These are phyloP conservation scores for Pluvialis apricaria DNA, from an alignment of 2,113 vertebrate genomes.

Conservation along the genomic window DNA sequence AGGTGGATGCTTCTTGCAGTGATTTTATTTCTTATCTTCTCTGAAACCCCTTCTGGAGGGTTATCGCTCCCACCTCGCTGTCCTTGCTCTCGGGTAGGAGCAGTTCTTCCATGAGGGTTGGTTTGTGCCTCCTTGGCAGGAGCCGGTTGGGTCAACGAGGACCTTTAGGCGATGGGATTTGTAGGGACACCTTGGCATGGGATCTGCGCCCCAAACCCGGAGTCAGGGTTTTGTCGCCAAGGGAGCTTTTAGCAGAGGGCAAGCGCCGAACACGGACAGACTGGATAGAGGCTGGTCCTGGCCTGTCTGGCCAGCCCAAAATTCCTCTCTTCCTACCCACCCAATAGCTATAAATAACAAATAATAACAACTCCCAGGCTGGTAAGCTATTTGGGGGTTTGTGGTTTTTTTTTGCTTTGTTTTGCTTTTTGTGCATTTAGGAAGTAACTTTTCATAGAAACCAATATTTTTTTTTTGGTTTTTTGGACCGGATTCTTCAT, in stretches of 20 bases:
- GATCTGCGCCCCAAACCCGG: not conserved
- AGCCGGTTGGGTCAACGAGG: accelerated
- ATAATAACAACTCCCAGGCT: conserved; percentile 34
- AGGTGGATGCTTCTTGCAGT: not conserved
- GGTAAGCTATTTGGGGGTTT: conserved; percentile 21
- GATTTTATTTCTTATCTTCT: not conserved
- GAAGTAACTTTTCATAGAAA: conserved; percentile 36
- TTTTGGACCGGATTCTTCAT: not conserved
- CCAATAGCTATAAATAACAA: conserved; percentile 49
- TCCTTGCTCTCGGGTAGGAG: not conserved
- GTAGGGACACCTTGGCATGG: not conserved
- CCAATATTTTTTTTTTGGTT: not conserved
- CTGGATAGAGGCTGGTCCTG: not conserved
- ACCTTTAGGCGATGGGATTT: not conserved
- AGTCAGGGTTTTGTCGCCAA: accelerated
- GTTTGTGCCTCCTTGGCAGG: not conserved
- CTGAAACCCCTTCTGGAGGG: not conserved
- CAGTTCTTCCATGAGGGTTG: accelerated
- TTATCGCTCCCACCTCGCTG: not conserved
- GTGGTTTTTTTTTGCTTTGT: conserved; percentile 27
- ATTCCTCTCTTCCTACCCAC: conserved; percentile 46
- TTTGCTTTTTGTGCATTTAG: conserved; percentile 16
- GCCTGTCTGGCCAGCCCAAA: not conserved
- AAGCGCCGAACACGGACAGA: accelerated
- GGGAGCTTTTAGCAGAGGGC: not conserved